Conservation (phyloP, 2,113 vertebrate species). For the Scopus umbretta region DNA sequence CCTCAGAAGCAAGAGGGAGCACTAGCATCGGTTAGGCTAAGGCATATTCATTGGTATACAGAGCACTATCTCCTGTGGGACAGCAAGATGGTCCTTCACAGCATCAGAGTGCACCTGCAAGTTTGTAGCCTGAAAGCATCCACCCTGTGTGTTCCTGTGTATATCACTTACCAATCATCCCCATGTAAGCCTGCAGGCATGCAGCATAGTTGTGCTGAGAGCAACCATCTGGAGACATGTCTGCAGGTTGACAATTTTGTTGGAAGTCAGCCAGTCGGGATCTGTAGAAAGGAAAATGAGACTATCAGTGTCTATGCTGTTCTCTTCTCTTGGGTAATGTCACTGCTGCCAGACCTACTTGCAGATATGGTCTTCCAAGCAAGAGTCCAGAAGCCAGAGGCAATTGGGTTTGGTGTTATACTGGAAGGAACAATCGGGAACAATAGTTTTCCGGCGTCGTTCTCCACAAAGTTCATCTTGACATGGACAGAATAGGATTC, state of each 20-base stretch:
- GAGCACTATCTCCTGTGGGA: not conserved
- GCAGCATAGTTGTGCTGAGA: slow-evolving; percentile 57
- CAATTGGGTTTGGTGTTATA: slow-evolving; percentile 79
- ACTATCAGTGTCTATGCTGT: not conserved
- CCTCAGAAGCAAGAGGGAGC: not conserved
- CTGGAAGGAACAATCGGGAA: slow-evolving; percentile 90
- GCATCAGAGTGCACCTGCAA: not conserved
- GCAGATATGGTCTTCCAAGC: slow-evolving; percentile 86
- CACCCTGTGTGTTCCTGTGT: not conserved
- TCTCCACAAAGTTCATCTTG: slow-evolving; percentile 86
- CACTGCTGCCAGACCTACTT: slow-evolving; percentile 74
- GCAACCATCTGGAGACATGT: slow-evolving; percentile 64
- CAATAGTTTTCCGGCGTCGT: slow-evolving; percentile 90
- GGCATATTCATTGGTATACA: not conserved
- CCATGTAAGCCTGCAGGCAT: slow-evolving; percentile 79
- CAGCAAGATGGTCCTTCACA: not conserved
- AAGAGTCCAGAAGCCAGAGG: slow-evolving; percentile 81
- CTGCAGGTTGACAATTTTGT: slow-evolving; percentile 73
- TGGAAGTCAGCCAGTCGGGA: slow-evolving; percentile 80
- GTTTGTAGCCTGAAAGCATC: not conserved
- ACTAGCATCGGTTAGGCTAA: not conserved
- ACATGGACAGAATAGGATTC: slow-evolving; percentile 93
- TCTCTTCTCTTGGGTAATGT: not conserved
- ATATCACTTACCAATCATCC: slow-evolving; percentile 78
- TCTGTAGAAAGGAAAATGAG: slow-evolving; percentile 65